Conservation (phyloP, 2,113 vertebrate genomes). For the Nanger granti region DNA sequence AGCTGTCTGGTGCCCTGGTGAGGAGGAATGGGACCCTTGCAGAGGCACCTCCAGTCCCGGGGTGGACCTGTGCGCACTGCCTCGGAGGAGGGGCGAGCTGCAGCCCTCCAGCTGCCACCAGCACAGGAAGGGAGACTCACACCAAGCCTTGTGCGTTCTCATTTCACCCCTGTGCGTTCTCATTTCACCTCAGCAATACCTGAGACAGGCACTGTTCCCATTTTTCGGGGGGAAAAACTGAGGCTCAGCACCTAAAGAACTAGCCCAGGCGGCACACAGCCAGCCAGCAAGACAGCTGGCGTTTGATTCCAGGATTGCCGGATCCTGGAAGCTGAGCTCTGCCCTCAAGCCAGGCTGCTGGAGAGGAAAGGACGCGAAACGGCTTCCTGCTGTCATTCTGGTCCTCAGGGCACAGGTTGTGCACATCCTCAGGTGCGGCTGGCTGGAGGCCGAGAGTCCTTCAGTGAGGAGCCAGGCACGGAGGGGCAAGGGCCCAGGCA, state of each 20-base stretch:
- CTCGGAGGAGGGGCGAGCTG: not conserved
- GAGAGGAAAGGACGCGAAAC: not conserved
- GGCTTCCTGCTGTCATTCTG: not conserved
- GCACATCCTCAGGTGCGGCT: not conserved
- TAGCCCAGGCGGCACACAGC: not conserved
- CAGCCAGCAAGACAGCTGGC: not conserved
- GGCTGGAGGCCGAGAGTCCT: not conserved
- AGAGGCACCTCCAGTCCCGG: not conserved
- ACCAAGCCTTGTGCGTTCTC: not conserved
- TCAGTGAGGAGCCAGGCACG: not conserved
- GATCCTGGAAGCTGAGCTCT: not conserved
- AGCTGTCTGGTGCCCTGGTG: not conserved
- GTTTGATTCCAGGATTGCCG: not conserved
- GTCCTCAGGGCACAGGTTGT: not conserved
- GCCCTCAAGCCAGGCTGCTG: not conserved
- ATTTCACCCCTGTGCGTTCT: not conserved
- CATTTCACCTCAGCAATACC: not conserved
- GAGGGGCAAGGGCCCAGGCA: not conserved
- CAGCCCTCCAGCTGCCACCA: not conserved
- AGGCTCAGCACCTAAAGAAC: not conserved
- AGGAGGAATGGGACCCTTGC: not conserved
- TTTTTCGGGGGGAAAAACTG: not conserved
- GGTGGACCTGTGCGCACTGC: not conserved
- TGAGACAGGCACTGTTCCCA: not conserved
- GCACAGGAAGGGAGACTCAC: not conserved